phyloP scores from a whole-genome alignment of 2,797 vertebrate species.

The Protosalanx chinensis region DNA sequence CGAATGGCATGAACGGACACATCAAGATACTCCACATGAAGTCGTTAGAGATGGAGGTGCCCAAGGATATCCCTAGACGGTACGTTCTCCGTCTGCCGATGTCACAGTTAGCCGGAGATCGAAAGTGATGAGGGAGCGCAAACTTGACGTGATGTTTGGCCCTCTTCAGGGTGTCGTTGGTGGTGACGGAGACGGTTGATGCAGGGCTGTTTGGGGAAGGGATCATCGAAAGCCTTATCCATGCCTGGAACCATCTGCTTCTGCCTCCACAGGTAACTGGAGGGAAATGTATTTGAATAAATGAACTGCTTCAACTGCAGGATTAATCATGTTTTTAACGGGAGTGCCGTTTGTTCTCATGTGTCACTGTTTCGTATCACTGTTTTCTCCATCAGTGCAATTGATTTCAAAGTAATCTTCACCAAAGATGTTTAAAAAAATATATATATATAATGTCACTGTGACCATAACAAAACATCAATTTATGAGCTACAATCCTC shows the following conservation, averaged over 20 bases:
- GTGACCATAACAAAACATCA: not conserved
- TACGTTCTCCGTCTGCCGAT: slow-evolving; percentile 38
- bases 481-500: slow-evolving; percentile 16
- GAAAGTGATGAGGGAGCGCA: not conserved
- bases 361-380: not conserved
- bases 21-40: slow-evolving; percentile 92
- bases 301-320: not conserved
- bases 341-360: not conserved
- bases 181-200: slow-evolving; percentile 99
- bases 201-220: slow-evolving; percentile 97
- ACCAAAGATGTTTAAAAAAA: not conserved
- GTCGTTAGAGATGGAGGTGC: slow-evolving; percentile 90
- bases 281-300: not conserved
- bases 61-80: slow-evolving; percentile 89
- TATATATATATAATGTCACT: not conserved
- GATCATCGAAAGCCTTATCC: slow-evolving; percentile 95
- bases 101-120: not conserved
- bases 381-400: not conserved
- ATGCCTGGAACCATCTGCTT: slow-evolving; percentile 95
- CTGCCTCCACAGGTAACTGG: slow-evolving; percentile 83
- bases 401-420: slow-evolving; percentile 1
- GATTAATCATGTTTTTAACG: not conserved
- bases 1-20: slow-evolving; percentile 83
- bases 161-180: slow-evolving; percentile 85
- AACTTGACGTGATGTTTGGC: not conserved